phyloP scores from a whole-genome alignment of 2,797 vertebrate species.

The Anableps anableps region DNA sequence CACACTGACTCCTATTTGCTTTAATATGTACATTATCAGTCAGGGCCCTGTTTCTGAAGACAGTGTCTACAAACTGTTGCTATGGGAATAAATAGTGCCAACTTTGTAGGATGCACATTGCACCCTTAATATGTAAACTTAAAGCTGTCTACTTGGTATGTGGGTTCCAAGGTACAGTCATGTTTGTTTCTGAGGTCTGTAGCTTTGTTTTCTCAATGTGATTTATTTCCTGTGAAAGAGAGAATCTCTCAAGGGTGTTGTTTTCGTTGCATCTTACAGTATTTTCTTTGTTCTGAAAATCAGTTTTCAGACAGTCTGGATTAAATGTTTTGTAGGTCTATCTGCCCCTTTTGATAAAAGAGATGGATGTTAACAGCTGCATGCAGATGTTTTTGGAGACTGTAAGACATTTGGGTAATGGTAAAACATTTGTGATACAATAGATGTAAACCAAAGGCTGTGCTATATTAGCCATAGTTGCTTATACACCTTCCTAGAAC shows the following conservation, averaged over 20 bases:
- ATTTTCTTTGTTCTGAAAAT: conserved; percentile 24
- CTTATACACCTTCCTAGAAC: too few species aligned
- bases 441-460: neutral
- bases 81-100: conserved; percentile 54
- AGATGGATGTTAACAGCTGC: conserved; percentile 7
- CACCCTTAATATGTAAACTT: conserved; percentile 50
- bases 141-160: conserved; percentile 38
- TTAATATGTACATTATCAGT: conserved; percentile 59
- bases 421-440: neutral
- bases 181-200: conserved; percentile 56
- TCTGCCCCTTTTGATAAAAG: conserved; percentile 12
- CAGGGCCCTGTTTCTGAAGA: conserved; percentile 47
- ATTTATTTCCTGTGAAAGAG: conserved; percentile 45
- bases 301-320: conserved; percentile 33
- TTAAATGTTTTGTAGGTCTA: neutral
- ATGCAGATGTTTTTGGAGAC: conserved; percentile 9
- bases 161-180: conserved; percentile 20
- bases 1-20: conserved; percentile 47
- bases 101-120: conserved; percentile 59
- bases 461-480: neutral
- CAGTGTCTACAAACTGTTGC: conserved; percentile 45
- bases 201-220: conserved; percentile 32
- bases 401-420: neutral
- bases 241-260: conserved; percentile 26
- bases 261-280: conserved; percentile 8